Conservation (phyloP, 1,140 invertebrate genomes). For the Agrilus planipennis region DNA sequence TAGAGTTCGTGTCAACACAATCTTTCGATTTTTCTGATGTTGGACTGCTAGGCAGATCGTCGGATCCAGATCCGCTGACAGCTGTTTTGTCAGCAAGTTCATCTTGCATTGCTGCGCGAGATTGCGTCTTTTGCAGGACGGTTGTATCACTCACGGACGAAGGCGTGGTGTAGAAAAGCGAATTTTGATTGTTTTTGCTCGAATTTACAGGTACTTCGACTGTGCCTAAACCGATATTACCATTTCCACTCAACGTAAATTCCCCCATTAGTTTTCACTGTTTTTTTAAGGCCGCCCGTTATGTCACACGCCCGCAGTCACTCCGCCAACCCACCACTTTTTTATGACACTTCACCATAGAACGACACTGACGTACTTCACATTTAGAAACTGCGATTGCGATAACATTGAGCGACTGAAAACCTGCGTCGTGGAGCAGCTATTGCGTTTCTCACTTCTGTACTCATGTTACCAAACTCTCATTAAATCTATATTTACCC, state of each 20-base stretch:
- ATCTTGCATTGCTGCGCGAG: slow-evolving; percentile 31
- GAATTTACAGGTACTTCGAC: slow-evolving; percentile 30
- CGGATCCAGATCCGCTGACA: slow-evolving; percentile 22
- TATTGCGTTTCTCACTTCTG: no score
- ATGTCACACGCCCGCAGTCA: slow-evolving; percentile 18
- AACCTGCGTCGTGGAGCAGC: no score
- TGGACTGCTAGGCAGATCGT: slow-evolving; percentile 15
- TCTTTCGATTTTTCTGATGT: slow-evolving; percentile 11
- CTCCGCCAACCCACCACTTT: slow-evolving; percentile 13
- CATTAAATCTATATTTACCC: no score
- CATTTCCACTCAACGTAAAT: slow-evolving; percentile 32
- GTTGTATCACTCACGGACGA: slow-evolving; percentile 19
- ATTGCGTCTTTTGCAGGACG: slow-evolving; percentile 18
- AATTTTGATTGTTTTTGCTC: slow-evolving; percentile 22
- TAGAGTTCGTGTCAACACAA: slow-evolving; percentile 15
- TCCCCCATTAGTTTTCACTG: slow-evolving; percentile 30
- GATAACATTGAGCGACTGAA: no score
- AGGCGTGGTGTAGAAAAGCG: slow-evolving; percentile 32
- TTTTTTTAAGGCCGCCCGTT: slow-evolving; percentile 13
- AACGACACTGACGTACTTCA: no score
- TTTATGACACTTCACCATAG: no score
- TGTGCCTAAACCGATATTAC: slow-evolving; percentile 32
- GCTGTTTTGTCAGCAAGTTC: slow-evolving; percentile 30
- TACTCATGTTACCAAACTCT: no score
- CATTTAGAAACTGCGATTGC: no score